phyloP scores from a whole-genome alignment of 2,113 vertebrate genomes.

The Phocoena phocoena region DNA sequence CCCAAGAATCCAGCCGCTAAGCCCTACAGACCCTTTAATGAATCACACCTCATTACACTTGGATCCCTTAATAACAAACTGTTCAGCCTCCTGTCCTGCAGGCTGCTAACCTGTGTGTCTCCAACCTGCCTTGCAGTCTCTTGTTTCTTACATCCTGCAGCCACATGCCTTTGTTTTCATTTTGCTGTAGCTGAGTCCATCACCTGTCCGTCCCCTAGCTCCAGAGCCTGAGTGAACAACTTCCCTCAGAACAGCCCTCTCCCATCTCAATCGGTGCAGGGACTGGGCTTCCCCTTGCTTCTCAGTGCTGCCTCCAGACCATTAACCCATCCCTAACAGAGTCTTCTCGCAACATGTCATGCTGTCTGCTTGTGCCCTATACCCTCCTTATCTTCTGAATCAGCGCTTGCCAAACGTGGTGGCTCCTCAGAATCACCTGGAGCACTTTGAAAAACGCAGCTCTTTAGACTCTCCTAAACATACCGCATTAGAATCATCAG shows the following conservation, averaged over 20 bases:
- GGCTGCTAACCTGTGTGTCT: background rate
- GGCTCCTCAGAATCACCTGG: background rate
- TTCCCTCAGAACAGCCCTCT: background rate
- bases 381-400: background rate
- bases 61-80: background rate
- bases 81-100: background rate
- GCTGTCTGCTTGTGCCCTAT: background rate
- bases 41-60: background rate
- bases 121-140: background rate
- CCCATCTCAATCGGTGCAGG: background rate
- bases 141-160: background rate
- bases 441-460: background rate
- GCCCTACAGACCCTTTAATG: background rate
- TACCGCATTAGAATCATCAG: background rate
- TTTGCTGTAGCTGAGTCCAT: background rate
- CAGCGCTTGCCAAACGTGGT: background rate
- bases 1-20: background rate
- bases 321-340: background rate
- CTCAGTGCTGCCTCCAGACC: background rate
- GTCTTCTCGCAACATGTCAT: background rate
- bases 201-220: background rate
- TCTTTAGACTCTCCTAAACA: background rate
- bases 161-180: background rate
- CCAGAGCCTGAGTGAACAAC: background rate
- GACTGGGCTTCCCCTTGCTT: background rate